Evolutionary conservation across 2,888 invertebrate species (phyloP), one percentile per base, ranked within the genome.

Genomic region (Melieria omissa): DNA sequence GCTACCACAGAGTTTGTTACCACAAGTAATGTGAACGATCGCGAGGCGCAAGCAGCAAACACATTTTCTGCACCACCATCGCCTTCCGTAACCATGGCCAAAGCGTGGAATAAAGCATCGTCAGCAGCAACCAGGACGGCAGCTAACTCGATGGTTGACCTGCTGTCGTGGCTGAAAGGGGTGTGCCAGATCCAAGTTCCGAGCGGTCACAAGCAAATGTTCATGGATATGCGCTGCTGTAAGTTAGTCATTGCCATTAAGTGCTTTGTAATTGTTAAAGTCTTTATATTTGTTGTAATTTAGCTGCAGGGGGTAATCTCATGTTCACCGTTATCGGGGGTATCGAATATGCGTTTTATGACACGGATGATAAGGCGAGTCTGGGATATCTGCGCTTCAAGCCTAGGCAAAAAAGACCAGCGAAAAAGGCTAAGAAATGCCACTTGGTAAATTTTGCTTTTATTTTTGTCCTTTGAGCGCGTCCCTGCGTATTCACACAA

Each of bases 341-440:
- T 41, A 63, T 81, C 6, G 83, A 82, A 0, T 83, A 81, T 67
- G 79, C 78, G 1, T 83, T 80, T 45, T 83, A 81, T 44, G 70
- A 74, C 14, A 80, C 82, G 0, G 74, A 79, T 2, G 76, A 76
- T 0, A 61, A 54, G 0, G 70, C 71, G 44, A 67, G 63, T 54
- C 45, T 67, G 65, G 73, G 83, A 0, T 81, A 78, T 63, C 76
- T 83, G 54, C 80, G 82, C 0, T 79, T 83, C 10, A 77, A 79
- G 47, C 80, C 83, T 0, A 54, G 70, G 5, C 81, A 81, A 68
- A n/a, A 65, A 16, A 81, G 81, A 5, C 73, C 78, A 1, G 49
- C 66, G 3, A 81, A 78, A 63, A 75, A 71, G 10, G 79, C 78
- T n/a, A n/a, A n/a, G n/a, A n/a, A 81, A 4, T 79, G 71, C 65